A percentile compares a stretch with the other conserved stretches of the same genome.
These are phyloP conservation scores for Drosophila leontia DNA, from an alignment of 1,140 invertebrate genomes.

Conservation along the genomic window DNA sequence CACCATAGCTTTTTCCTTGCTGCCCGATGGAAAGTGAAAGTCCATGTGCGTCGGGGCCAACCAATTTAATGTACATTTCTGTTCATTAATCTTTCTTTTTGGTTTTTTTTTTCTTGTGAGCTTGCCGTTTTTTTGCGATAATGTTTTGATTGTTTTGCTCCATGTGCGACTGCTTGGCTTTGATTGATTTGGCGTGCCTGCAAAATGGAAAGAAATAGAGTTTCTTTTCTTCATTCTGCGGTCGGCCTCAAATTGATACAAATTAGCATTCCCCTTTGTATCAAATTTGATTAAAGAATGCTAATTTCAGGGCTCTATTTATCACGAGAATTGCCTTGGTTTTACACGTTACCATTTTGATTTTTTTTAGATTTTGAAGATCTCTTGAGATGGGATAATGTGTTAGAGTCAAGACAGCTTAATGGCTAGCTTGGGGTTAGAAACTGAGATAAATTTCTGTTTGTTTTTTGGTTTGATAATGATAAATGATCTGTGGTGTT, in stretches of 20 bases:
- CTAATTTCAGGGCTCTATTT: slow-evolving; percentile 19
- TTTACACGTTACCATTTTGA: slow-evolving; percentile 12
- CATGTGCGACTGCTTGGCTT: slow-evolving; percentile 43
- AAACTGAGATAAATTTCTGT: slow-evolving; percentile 1
- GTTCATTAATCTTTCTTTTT: slow-evolving; percentile 73
- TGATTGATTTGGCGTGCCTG: slow-evolving; percentile 48
- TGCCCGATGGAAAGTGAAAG: slow-evolving; percentile 58
- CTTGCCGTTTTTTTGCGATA: slow-evolving; percentile 47
- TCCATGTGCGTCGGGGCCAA: slow-evolving; percentile 39
- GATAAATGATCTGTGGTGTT: slow-evolving; percentile 47
- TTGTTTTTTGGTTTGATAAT: slow-evolving; percentile 35
- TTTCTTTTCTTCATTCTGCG: slow-evolving; percentile 33
- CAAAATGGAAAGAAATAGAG: slow-evolving; percentile 28
- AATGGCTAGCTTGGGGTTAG: slow-evolving; percentile 19
- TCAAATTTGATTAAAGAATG: slow-evolving; percentile 57
- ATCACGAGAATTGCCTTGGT: slow-evolving; percentile 1
- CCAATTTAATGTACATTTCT: slow-evolving; percentile 69
- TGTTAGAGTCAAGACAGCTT: slow-evolving; percentile 24
- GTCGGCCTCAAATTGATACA: slow-evolving; percentile 51
- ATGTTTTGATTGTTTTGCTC: slow-evolving; percentile 66
- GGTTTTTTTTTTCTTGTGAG: neutral
- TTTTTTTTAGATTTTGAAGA: neutral
- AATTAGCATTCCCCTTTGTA: slow-evolving; percentile 46
- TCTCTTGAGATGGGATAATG: slow-evolving; percentile 2
- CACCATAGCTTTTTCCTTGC: slow-evolving; percentile 35